Evolutionary conservation across 2,888 invertebrate species (phyloP), one percentile per base, ranked within the genome.

Genomic region (Alloplasta piceator): DNA sequence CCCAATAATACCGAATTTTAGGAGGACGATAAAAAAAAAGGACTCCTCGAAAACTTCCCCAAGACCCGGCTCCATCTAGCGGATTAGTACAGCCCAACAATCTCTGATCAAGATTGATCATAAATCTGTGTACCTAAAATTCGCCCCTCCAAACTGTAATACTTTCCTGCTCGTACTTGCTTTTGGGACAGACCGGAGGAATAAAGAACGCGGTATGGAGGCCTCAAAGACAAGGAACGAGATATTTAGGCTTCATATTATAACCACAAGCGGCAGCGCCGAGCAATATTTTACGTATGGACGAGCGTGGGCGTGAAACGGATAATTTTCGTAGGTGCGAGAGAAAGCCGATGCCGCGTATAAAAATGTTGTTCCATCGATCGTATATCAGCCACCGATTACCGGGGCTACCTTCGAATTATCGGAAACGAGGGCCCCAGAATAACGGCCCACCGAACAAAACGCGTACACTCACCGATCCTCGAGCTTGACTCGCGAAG

Each of bases 381-480:
- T 91, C 91, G 89, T 91, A 91, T 90, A 90, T 90, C 90, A 90
- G 86, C 64, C 78, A 78, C 83, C 84, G 84, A 84, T 88, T 84
- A 86, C 87, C 85, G 80, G 83, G 83, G 87, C 86, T 87, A 84
- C 90, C 89, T 88, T 89, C 86, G 88, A 91, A 91, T 91, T 90
- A 92, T 91, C 90, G 89, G 87, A 90, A 90, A 90, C 88, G 87
- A 89, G 91, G 89, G 88, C 71, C 87, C 85, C 84, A 38, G 88
- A 89, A 86, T 89, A 89, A 90, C 55, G 80, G 70, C 73, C 26
- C 52, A 66, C 26, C 36, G 52, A 64, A 52, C 58, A 72, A 48
- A 10, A 50, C 55, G 56, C 73, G 26, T 26, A 26, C 26, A 26
- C 26, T 26, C 26, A 26, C 26, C 26, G 3, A 26, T n/a, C 63